These are phyloP conservation scores for Platyrinchus mystaceus DNA, from an alignment of 2,797 vertebrate species.

Conservation along the genomic window DNA sequence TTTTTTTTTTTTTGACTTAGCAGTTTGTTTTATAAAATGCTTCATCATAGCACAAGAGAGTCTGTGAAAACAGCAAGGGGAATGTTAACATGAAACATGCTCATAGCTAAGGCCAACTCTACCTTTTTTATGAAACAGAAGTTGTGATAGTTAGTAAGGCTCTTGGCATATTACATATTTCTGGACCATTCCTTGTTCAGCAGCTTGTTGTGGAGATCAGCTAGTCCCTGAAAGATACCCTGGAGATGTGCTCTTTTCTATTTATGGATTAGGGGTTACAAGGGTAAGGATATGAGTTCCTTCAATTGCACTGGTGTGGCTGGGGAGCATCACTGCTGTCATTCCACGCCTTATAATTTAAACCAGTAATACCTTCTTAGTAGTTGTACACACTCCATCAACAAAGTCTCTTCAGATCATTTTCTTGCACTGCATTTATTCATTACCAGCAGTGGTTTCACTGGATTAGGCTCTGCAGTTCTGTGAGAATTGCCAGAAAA, in stretches of 20 bases:
- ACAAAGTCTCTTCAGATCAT: background rate
- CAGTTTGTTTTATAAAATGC: background rate
- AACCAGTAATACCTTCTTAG: background rate
- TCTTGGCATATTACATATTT: background rate
- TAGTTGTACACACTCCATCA: background rate
- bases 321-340: background rate
- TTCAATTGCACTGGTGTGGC: background rate
- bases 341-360: background rate
- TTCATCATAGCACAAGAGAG: background rate
- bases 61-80: background rate
- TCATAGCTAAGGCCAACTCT: background rate
- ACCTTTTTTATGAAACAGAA: background rate
- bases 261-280: background rate
- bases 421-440: background rate
- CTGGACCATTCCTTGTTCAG: background rate
- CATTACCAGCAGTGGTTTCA: background rate
- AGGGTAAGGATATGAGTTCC: background rate
- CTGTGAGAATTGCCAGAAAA: background rate
- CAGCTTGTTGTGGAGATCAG: background rate
- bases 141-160: background rate
- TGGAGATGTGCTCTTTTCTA: background rate
- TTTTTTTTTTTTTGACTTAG: fast-evolving
- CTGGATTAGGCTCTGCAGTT: background rate
- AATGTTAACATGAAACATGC: background rate
- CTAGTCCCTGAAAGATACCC: background rate